phyloP scores from a whole-genome alignment of 2,888 invertebrate genomes.

The Pachycephus smyrnensis region DNA sequence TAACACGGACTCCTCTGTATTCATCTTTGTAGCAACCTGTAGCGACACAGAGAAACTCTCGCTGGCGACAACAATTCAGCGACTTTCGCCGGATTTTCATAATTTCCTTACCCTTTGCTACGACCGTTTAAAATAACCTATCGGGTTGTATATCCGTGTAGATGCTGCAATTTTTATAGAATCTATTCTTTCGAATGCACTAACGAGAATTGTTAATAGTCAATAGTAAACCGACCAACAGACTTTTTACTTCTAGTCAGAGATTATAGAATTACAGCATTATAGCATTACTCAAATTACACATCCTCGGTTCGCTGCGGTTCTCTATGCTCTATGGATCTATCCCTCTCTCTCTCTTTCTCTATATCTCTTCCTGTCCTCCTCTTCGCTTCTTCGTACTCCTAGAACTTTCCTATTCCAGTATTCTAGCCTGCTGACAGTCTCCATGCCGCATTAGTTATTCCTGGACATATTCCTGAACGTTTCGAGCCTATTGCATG shows the following conservation, averaged over 20 bases:
- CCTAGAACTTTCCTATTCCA: not conserved
- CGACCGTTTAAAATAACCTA: not conserved
- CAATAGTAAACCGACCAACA: not conserved
- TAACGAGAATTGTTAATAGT: not conserved
- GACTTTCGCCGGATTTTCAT: not conserved
- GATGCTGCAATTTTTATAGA: constrained; percentile 13
- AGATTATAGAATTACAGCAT: not conserved
- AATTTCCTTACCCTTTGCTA: not conserved
- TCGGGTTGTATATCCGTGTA: not conserved
- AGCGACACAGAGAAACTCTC: not conserved
- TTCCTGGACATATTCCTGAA: not conserved
- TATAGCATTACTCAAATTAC: not conserved
- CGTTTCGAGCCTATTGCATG: not conserved
- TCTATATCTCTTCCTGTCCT: constrained; percentile 13
- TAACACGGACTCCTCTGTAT: not conserved
- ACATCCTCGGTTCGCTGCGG: not conserved
- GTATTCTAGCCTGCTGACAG: not conserved
- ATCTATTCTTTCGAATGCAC: not conserved
- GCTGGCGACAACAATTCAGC: not conserved
- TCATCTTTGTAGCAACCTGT: not conserved
- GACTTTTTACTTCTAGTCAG: not conserved
- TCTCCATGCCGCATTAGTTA: not conserved
- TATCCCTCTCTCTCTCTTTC: not conserved
- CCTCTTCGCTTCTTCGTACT: not conserved
- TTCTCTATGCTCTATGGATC: not conserved